Evolutionary conservation across 2,113 vertebrate genomes (phyloP).

Genomic region (Nothobranchius furzeri): DNA sequence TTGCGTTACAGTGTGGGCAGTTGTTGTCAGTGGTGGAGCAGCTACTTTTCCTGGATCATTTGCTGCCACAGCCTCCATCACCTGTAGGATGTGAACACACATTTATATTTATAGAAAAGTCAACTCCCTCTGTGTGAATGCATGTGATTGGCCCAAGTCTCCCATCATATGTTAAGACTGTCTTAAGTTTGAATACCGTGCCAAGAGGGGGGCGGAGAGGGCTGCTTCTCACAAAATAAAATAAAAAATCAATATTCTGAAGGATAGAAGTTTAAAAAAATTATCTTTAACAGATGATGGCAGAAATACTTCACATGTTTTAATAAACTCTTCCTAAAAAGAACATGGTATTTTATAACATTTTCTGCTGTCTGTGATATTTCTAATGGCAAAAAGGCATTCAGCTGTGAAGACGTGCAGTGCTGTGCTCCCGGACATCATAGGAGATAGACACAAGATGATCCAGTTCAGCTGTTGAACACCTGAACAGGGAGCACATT

Average conservation of each 20-base stretch:
- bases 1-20: slow-evolving; percentile 9
- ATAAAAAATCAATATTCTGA: not conserved
- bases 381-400: slow-evolving; percentile 23
- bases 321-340: not conserved
- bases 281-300: not conserved
- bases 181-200: not conserved
- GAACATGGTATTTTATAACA: not conserved
- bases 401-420: slow-evolving; percentile 18
- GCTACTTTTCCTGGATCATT: not conserved
- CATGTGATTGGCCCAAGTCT: not conserved
- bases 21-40: not conserved
- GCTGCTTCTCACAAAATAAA: too few relatives aligned
- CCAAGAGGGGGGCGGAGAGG: not conserved
- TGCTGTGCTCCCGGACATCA: slow-evolving; percentile 37
- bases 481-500: slow-evolving; percentile 57
- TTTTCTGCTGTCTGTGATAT: not conserved
- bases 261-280: not conserved
- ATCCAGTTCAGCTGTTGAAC: slow-evolving; percentile 46
- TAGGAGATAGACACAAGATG: slow-evolving; percentile 17
- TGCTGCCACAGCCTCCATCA: slow-evolving; percentile 7
- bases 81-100: not conserved
- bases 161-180: not conserved
- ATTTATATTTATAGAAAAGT: slow-evolving; percentile 1
- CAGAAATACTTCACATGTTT: not conserved
- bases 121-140: not conserved